Base-by-base conservation (phyloP, 2,888 invertebrate species). In the Cylindroiulus punctatus region DNA sequence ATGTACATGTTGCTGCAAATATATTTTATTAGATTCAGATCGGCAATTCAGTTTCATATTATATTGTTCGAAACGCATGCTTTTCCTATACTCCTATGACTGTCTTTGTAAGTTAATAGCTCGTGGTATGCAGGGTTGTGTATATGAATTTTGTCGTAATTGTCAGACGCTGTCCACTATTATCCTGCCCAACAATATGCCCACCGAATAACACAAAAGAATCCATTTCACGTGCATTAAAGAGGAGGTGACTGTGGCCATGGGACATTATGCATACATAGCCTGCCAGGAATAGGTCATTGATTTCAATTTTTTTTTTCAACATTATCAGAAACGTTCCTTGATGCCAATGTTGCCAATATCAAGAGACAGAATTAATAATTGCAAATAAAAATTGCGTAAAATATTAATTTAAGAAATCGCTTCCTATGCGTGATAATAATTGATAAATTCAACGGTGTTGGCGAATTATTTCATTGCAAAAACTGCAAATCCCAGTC, bases 21-120 rank as follows among this genome's bases (percentile, higher is more conserved):
- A 57, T 7, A 57, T 57, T 57, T 57, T 57, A 57, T 57, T 57
- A 57, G 57, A 57, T n/a, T 57, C 22, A n/a, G 52, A 12, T 57
- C 52, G 52, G n/a, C 52, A 57, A 57, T 57, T 57, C 57, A 57
- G 22, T n/a, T 57, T 57, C 57, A n/a, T 57, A n/a, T 57, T 57
- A n/a, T 57, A n/a, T 57, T 57, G 57, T 57, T 57, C 1, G 57
- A 3, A 19, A 57, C 19, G n/a, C 57, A n/a, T 57, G 57, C 57
- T 57, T 57, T 57, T 57, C 17, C 36, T 36, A 36, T 36, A 36
- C 36, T 8, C n/a, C n/a, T n/a, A 19, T n/a, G 57, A 5, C 17
- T n/a, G 57, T 57, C n/a, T 57, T 19, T 57, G n/a, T 57, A 57
- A n/a, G n/a, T 57, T 57, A 57, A 57, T 57, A 22, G 57, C 57